Conservation (phyloP, 2,113 vertebrate species). For the Okapia johnstoni region DNA sequence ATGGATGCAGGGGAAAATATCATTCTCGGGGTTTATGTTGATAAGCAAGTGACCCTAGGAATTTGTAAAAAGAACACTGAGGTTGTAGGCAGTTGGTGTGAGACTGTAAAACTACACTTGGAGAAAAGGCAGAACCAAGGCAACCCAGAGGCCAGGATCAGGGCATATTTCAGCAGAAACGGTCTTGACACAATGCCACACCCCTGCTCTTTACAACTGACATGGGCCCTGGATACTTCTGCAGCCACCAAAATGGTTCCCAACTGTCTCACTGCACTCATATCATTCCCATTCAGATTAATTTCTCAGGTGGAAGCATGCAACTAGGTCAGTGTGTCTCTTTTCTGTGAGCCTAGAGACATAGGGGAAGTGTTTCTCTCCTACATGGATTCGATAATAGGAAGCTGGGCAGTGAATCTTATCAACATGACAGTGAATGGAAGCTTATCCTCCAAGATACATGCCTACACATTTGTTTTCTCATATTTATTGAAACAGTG, state of each 20-base stretch:
- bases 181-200: background rate
- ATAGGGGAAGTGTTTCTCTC: background rate
- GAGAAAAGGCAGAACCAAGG: background rate
- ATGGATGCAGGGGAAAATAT: background rate
- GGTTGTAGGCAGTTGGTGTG: background rate
- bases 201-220: too few species aligned
- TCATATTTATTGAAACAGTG: background rate
- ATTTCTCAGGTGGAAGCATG: background rate
- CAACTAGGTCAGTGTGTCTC: background rate
- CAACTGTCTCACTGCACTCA: background rate
- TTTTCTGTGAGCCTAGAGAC: background rate
- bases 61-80: background rate
- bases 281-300: background rate
- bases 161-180: background rate
- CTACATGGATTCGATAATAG: background rate
- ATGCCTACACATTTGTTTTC: background rate
- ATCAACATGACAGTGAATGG: background rate
- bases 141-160: background rate
- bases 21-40: background rate
- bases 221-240: background rate
- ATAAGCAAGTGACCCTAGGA: background rate
- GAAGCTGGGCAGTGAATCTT: background rate
- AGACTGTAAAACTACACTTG: background rate
- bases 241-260: background rate
- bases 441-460: background rate